These are phyloP conservation scores for Iguana delicatissima DNA, from an alignment of 2,797 vertebrate genomes.

Conservation along the genomic window DNA sequence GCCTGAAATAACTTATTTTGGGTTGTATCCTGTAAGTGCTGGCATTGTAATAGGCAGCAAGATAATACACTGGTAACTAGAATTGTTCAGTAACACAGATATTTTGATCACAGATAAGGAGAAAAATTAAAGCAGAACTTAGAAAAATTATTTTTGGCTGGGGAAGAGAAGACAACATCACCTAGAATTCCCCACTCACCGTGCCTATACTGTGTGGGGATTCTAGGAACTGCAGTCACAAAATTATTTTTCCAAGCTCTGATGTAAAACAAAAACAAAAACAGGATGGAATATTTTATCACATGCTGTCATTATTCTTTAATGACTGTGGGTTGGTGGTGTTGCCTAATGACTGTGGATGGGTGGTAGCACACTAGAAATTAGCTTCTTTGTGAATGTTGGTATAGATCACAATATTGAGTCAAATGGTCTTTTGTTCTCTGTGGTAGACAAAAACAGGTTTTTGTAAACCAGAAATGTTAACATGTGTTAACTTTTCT, in stretches of 20 bases:
- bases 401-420: too few species aligned
- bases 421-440: too few species aligned
- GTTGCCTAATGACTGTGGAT: too few species aligned
- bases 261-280: too few species aligned
- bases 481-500: too few species aligned
- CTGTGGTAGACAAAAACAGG: too few species aligned
- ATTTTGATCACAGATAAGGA: not conserved
- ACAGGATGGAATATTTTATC: too few species aligned
- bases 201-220: not conserved
- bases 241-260: not conserved
- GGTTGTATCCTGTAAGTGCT: not conserved
- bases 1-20: not conserved
- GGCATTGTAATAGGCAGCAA: not conserved
- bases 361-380: too few species aligned
- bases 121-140: not conserved
- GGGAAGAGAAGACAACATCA: not conserved
- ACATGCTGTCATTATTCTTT: too few species aligned
- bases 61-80: not conserved
- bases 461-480: too few species aligned
- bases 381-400: too few species aligned
- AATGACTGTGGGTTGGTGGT: too few species aligned
- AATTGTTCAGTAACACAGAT: not conserved
- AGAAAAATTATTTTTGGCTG: not conserved
- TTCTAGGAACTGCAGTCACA: not conserved
- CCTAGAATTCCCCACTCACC: not conserved